Evolutionary conservation across 2,888 invertebrate genomes (phyloP).

Genomic region (Muschampia plurimacula): DNA sequence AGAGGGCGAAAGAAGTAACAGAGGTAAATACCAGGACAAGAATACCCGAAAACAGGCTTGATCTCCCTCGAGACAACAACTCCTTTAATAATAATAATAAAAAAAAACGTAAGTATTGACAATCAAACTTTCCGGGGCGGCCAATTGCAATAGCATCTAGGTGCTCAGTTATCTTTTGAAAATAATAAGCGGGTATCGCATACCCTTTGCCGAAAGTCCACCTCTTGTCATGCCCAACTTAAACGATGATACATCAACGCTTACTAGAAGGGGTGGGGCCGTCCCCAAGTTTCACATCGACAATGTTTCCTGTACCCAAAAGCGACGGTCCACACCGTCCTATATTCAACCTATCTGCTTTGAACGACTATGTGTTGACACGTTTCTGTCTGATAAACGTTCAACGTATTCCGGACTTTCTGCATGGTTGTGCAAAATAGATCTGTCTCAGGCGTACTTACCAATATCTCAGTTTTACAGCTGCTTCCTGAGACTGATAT

Average conservation of each 20-base stretch:
- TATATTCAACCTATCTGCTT: constrained; percentile 45
- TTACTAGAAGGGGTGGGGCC: constrained; percentile 17
- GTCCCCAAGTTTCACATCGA: constrained; percentile 31
- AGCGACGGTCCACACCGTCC: constrained; percentile 42
- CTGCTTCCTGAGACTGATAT: constrained; percentile 42
- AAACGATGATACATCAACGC: constrained; percentile 34
- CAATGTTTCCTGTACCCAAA: constrained; percentile 43
- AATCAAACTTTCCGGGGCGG: no score
- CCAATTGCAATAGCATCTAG: not conserved
- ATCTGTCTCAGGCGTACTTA: constrained; percentile 47
- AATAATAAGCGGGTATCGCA: constrained; percentile 37
- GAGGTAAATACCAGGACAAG: no score
- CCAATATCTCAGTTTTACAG: constrained; percentile 37
- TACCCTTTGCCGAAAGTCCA: constrained; percentile 34
- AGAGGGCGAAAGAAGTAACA: no score
- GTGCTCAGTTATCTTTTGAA: constrained; percentile 20
- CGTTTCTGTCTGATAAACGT: not conserved
- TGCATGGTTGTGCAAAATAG: constrained; percentile 45
- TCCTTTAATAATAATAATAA: no score
- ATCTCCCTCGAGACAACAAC: no score
- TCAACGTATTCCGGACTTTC: not conserved
- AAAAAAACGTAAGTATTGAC: no score
- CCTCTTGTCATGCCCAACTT: constrained; percentile 24
- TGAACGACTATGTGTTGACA: constrained; percentile 38
- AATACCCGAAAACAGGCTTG: no score